These are phyloP conservation scores for Drosophila rufa DNA, from an alignment of 1,140 invertebrate species.

Conservation along the genomic window DNA sequence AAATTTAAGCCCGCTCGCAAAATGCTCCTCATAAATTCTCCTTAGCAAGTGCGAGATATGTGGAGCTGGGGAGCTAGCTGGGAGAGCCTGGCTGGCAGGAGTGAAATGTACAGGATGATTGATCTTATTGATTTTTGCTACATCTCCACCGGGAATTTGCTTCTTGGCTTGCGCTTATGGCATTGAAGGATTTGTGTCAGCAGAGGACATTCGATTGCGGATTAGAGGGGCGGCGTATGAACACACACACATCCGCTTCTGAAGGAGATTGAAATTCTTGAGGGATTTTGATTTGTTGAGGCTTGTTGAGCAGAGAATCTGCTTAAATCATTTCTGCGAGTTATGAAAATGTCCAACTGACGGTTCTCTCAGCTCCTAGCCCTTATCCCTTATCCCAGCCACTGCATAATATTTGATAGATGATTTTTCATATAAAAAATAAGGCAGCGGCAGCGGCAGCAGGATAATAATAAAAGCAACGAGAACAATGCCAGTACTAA, in stretches of 20 bases:
- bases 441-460: slow-evolving; percentile 4
- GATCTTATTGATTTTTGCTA: slow-evolving; percentile 77
- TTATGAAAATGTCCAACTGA: slow-evolving; percentile 16
- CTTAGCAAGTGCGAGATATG: slow-evolving; percentile 43
- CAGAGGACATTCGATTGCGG: slow-evolving; percentile 50
- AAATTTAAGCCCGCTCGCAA: slow-evolving; percentile 73
- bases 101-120: slow-evolving; percentile 67
- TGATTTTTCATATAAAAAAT: slow-evolving; percentile 49
- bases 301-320: slow-evolving; percentile 6
- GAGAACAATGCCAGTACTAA: slow-evolving; percentile 44
- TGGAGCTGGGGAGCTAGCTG: background rate
- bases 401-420: slow-evolving; percentile 50
- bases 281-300: slow-evolving; percentile 33
- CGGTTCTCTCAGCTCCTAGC: background rate
- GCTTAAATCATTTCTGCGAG: background rate
- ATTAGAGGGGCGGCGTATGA: slow-evolving; percentile 15
- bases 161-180: slow-evolving; percentile 42
- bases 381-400: background rate
- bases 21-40: slow-evolving; percentile 70
- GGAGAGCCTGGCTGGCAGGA: background rate
- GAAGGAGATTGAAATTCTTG: slow-evolving; percentile 32
- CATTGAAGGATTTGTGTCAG: slow-evolving; percentile 71
- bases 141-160: slow-evolving; percentile 37
- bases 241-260: background rate
- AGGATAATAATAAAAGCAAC: slow-evolving; percentile 9